phyloP scores from a whole-genome alignment of 2,113 vertebrate genomes.

The Australoheros scitulus region DNA sequence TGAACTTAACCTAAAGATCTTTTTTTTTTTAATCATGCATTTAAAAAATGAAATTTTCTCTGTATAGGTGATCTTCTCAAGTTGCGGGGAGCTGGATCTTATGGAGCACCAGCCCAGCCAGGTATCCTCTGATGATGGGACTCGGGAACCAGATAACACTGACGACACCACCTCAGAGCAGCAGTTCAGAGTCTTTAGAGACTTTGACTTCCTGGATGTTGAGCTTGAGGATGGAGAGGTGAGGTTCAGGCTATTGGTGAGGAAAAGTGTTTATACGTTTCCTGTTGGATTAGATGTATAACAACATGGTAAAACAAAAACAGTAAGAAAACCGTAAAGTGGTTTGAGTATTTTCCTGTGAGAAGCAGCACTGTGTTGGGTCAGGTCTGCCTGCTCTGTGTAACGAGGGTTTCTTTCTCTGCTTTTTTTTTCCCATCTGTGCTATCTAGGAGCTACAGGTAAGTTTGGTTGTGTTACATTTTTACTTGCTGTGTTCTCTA shows the following conservation, averaged over 20 bases:
- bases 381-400: slow-evolving; percentile 47
- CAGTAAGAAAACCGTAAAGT: not conserved
- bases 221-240: slow-evolving; percentile 99
- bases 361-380: slow-evolving; percentile 1
- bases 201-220: slow-evolving; percentile 98
- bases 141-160: slow-evolving; percentile 90
- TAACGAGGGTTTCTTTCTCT: slow-evolving; percentile 83
- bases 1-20: not conserved
- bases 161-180: slow-evolving; percentile 96
- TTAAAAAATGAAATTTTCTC: not conserved
- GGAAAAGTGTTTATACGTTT: not conserved
- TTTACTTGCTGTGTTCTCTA: slow-evolving; percentile 49
- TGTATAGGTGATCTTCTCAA: slow-evolving; percentile 95
- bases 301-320: not conserved
- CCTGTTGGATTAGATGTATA: not conserved
- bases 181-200: slow-evolving; percentile 96
- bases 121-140: slow-evolving; percentile 93
- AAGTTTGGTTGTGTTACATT: slow-evolving; percentile 74
- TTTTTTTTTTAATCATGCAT: not conserved
- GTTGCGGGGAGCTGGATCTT: slow-evolving; percentile 94
- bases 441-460: slow-evolving; percentile 96
- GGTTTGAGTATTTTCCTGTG: not conserved
- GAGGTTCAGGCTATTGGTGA: slow-evolving; percentile 28
- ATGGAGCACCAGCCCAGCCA: slow-evolving; percentile 94
- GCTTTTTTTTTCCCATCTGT: slow-evolving; percentile 75